Evolutionary conservation across 2,113 vertebrate species (phyloP).

Genomic region (Oreamnos americanus): DNA sequence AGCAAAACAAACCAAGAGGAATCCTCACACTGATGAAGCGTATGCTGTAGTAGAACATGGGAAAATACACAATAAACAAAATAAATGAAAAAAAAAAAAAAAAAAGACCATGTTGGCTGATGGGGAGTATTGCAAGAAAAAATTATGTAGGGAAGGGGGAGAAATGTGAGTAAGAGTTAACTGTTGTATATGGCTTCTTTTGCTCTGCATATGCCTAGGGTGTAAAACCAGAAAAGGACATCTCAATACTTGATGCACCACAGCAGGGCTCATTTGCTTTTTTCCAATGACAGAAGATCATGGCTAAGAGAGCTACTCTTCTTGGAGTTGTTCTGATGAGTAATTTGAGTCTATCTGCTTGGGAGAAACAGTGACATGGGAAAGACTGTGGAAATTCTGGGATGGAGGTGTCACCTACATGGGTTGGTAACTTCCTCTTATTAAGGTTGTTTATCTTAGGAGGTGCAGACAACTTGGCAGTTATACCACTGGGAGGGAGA

Average conservation of each 20-base stretch:
- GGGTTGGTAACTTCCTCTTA: background rate
- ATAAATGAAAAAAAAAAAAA: background rate
- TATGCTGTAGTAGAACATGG: background rate
- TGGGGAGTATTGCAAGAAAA: background rate
- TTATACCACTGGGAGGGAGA: background rate
- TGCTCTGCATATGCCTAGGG: too few species aligned
- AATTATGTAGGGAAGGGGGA: background rate
- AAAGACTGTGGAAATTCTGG: slow-evolving; percentile 43
- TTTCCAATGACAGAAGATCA: background rate
- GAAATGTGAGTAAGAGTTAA: background rate
- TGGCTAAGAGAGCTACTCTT: slow-evolving; percentile 25
- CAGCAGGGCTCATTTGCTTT: background rate
- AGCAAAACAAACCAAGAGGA: background rate
- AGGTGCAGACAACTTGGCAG: background rate
- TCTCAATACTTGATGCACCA: too few species aligned
- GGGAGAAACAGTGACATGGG: slow-evolving; percentile 48
- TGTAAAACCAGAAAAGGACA: background rate
- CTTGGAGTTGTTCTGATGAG: slow-evolving; percentile 57
- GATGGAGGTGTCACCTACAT: background rate
- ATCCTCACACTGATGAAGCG: background rate
- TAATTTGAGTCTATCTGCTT: slow-evolving; percentile 50
- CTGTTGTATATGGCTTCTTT: background rate
- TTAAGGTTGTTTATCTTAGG: background rate
- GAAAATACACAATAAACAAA: background rate
- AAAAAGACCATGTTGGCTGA: background rate